Base-by-base conservation (phyloP, 2,797 vertebrate genomes). In the Setipinna tenuifilis region DNA sequence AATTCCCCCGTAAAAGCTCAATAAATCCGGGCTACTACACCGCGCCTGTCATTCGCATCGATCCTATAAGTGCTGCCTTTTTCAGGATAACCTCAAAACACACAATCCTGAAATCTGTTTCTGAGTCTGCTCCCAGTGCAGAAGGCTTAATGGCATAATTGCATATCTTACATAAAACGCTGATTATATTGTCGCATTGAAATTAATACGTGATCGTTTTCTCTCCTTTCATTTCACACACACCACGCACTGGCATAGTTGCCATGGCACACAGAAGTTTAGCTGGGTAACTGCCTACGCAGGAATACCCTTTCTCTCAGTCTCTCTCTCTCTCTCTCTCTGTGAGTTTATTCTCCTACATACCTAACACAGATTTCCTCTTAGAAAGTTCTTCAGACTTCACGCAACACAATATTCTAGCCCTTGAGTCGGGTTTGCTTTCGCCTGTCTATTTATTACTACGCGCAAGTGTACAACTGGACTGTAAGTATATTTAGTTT, bases 371-470 rank as follows among this genome's bases (percentile, higher is more conserved):
- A 75, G 16, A 41, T 17, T 75, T 75, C 31, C 2, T 75, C 68
- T 19, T 17, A 17, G 28, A 10, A 75, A 75, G 28, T 17, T 75
- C 68, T 19, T 16, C 28, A 17, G 68, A 21, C 71, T 44, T 1
- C 35, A 21, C 6, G 17, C 16, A 35, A 78, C 71, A 44, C 7
- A 10, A 35, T 17, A 75, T 41, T 75, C 16, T 19, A 17, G 21
- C 7, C 7, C 35, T 78, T 78, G 6, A 9, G 90, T 91, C 94
- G 90, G 92, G 92, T 93, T 91, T 90, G 90, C 88, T 90, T 91
- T 91, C 65, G 92, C 88, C 87, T 19, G 91, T 93, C 92, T 95
- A 95, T 95, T 95, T 95, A 94, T 93, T 94, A 89, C 93, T 89
- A 83, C 86, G 59, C 88, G 83, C 50, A 58, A 88, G 85, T 83